Base-by-base conservation (phyloP, 2,797 vertebrate species). In the Tangara arthus region DNA sequence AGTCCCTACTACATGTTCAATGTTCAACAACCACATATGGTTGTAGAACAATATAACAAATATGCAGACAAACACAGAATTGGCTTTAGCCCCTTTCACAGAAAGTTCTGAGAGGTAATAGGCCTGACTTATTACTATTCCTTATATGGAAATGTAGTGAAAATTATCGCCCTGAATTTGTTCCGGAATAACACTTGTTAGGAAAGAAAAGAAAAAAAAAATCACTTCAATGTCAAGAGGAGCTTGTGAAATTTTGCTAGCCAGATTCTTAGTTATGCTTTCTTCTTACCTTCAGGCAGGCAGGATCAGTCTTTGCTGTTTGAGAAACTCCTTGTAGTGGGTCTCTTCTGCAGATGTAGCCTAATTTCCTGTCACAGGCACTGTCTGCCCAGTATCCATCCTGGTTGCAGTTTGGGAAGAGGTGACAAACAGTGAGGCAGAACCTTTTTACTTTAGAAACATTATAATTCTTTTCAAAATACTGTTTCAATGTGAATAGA, bases 271-370 rank as follows among this genome's bases (percentile, higher is more conserved):
- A 37, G 12, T 22, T 85, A 39, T 6, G 2, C 44, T 91, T 44
- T 47, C 15, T 41, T 97, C 98, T 98, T 95, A 99, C 99, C 80
- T 97, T 97, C 39, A 56, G 96, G 96, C 99, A 99, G 65, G 98
- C 98, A 68, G 95, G 26, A n/a, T 98, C 96, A 39, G 89, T 24
- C 35, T 97, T 96, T 11, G 96, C 81, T 28, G 42, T 18, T 23
- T 95, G 98, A 81, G 96, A 59, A 80, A 61, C 92, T 69, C 92
- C 97, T 27, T 78, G 95, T 39, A 98, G 97, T 24, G 98, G 97
- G 79, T 97, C 98, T 95, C 96, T 99, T 97, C 98, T 99, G 93
- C 99, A 99, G 64, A 99, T 98, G 84, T 98, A 99, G 15, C 98
- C 98, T 44, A 97, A 93, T 5, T 96, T 88, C 42, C 92, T 98